Evolutionary conservation across 2,113 vertebrate species (phyloP).

Genomic region (Phaethornis superciliosus): DNA sequence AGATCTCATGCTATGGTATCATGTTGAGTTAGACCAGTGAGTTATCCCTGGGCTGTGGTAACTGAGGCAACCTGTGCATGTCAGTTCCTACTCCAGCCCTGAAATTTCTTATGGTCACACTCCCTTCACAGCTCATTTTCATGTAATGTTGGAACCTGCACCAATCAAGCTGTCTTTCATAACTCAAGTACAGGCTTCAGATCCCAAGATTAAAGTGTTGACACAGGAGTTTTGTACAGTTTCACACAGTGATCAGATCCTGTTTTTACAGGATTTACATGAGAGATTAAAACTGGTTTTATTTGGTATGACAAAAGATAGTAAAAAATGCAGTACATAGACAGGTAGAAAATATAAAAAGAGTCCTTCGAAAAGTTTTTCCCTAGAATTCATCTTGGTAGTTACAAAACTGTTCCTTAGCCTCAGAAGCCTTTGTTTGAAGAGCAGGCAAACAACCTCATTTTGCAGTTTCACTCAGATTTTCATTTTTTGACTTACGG

Average conservation of each 20-base stretch:
- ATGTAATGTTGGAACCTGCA: neutral
- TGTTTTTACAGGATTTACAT: neutral
- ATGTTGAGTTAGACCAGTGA: neutral
- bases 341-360: neutral
- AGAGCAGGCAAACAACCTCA: neutral
- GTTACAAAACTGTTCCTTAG: neutral
- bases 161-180: neutral
- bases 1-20: neutral
- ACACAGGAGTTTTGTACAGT: neutral
- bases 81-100: neutral
- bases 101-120: neutral
- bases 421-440: neutral
- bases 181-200: neutral
- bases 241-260: neutral
- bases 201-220: neutral
- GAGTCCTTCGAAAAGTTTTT: neutral
- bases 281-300: slow-evolving; percentile 1
- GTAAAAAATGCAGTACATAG: neutral
- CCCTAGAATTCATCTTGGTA: neutral
- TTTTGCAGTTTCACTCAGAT: neutral
- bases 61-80: neutral
- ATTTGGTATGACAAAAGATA: neutral
- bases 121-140: neutral
- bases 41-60: neutral
- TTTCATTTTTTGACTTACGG: neutral